A percentile compares a stretch with the other conserved stretches of the same genome.
Conservation (phyloP, 2,888 invertebrate genomes). For the Polietes domitor region DNA sequence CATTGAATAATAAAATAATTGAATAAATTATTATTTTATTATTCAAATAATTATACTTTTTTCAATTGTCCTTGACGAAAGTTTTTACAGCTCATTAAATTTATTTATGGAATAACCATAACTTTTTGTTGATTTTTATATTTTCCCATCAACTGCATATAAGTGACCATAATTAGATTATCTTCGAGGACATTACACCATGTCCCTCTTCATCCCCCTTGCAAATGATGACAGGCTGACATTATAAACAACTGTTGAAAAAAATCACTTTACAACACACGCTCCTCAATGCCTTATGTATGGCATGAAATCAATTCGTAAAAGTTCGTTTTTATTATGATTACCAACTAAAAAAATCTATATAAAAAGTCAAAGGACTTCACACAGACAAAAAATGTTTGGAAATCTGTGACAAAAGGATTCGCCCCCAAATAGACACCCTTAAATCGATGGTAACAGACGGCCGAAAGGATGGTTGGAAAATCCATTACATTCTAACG, state of each 20-base stretch:
- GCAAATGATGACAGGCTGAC: neutral
- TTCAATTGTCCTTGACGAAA: too few relatives aligned
- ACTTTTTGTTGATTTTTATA: too few relatives aligned
- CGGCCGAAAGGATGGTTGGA: neutral
- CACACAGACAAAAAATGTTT: neutral
- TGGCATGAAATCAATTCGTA: neutral
- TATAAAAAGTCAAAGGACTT: neutral
- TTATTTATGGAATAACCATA: too few relatives aligned
- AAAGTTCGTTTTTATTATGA: neutral
- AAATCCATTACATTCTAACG: slow-evolving; percentile 79
- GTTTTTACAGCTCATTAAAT: too few relatives aligned
- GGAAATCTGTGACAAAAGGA: neutral
- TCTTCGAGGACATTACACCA: slow-evolving; percentile 79
- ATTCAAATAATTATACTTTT: too few relatives aligned
- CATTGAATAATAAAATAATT: too few relatives aligned
- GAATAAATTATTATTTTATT: too few relatives aligned
- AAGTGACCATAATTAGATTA: slow-evolving; percentile 81
- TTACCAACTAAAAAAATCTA: neutral
- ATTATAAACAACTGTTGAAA: neutral
- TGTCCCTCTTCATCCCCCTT: neutral
- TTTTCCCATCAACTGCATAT: slow-evolving; percentile 72
- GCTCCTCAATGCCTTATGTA: neutral
- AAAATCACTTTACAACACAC: neutral
- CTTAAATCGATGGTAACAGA: neutral
- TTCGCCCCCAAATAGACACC: neutral